These are phyloP conservation scores for Crossaster papposus DNA, from an alignment of 53 echinoderm and acorn worm genomes.

Conservation along the genomic window DNA sequence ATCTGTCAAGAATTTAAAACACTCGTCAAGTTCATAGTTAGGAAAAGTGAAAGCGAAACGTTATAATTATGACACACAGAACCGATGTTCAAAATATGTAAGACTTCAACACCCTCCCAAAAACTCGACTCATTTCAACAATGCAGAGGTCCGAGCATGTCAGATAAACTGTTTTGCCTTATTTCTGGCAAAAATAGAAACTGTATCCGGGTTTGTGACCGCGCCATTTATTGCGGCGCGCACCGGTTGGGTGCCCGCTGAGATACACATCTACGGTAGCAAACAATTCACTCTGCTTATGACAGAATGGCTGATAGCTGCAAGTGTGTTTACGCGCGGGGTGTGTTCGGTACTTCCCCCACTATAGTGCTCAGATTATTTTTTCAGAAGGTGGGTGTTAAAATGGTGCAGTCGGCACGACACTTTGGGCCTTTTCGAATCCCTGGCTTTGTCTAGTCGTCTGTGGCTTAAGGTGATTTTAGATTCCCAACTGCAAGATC, in stretches of 20 bases:
- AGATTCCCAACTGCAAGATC: too few species aligned
- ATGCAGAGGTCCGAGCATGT: background rate
- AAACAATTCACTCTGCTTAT: background rate
- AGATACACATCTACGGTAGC: background rate
- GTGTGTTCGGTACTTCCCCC: background rate
- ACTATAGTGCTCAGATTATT: background rate
- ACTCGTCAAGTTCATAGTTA: background rate
- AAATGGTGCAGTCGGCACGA: background rate
- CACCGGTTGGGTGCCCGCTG: background rate
- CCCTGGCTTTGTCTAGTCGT: too few species aligned
- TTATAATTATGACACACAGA: background rate
- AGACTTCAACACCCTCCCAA: background rate
- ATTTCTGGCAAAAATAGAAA: background rate
- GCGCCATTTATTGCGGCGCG: background rate
- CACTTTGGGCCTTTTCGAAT: too few species aligned
- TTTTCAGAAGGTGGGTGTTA: background rate
- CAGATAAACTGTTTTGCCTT: background rate
- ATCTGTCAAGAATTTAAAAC: too few species aligned
- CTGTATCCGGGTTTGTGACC: constrained; percentile 8
- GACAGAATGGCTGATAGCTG: too few species aligned
- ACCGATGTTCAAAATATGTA: background rate
- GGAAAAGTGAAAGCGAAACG: background rate
- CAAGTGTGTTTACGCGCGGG: background rate
- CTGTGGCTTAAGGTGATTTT: too few species aligned
- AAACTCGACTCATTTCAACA: background rate